These are phyloP conservation scores for Nerophis lumbriciformis DNA, from an alignment of 2,113 vertebrate species.

Conservation along the genomic window DNA sequence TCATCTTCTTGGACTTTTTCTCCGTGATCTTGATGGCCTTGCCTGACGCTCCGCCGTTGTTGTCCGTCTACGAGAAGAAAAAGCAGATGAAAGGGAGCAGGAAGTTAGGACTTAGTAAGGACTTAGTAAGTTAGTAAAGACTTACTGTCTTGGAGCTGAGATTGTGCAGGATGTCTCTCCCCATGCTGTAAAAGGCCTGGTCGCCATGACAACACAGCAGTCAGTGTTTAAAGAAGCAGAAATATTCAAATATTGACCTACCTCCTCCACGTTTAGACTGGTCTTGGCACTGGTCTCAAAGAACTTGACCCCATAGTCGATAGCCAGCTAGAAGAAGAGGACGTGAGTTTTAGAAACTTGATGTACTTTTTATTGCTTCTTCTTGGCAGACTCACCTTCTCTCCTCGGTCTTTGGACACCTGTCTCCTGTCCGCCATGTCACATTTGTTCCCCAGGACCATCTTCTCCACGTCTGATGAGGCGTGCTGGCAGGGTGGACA, in stretches of 20 bases:
- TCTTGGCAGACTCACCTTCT: slow-evolving; percentile 78
- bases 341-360: neutral
- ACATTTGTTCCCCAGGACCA: slow-evolving; percentile 96
- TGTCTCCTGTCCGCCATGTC: slow-evolving; percentile 98
- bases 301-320: slow-evolving; percentile 98
- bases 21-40: slow-evolving; percentile 93
- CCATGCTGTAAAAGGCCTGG: slow-evolving; percentile 94
- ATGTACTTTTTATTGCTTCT: too few species aligned
- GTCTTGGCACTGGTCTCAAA: slow-evolving; percentile 98
- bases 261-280: slow-evolving; percentile 95
- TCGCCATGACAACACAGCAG: slow-evolving; percentile 5
- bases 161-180: slow-evolving; percentile 94
- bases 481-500: slow-evolving; percentile 79
- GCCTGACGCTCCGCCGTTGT: slow-evolving; percentile 76
- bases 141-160: slow-evolving; percentile 97
- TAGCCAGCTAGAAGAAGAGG: slow-evolving; percentile 81
- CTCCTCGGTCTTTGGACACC: slow-evolving; percentile 94
- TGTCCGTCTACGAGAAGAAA: slow-evolving; percentile 77
- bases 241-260: slow-evolving; percentile 54
- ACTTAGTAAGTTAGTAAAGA: neutral
- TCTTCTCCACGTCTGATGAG: slow-evolving; percentile 94
- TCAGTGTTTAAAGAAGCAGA: neutral
- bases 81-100: neutral
- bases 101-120: too few species aligned
- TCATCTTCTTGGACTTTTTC: slow-evolving; percentile 91